Base-by-base conservation (phyloP, 2,888 invertebrate species). In the Pantelozetes paolii region DNA sequence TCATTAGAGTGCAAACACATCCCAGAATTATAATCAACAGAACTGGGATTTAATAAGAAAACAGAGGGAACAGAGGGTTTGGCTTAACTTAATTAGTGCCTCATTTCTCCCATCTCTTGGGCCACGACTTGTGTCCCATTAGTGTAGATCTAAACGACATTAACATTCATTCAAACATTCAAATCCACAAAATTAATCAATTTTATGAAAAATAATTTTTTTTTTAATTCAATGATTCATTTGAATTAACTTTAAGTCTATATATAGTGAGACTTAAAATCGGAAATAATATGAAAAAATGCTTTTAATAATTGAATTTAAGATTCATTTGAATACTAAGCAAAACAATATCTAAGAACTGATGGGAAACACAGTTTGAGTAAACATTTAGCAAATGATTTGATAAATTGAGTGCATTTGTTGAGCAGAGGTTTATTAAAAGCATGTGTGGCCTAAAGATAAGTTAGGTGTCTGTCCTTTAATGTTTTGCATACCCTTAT, bases 11-110 rank as follows among this genome's bases (percentile, higher is more conserved):
- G 45, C 11, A 15, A 45, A 45, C 45, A 45, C 2, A 45, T 45
- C 45, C 45, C 45, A 45, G 18, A 15, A 9, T 36, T 8, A 36
- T 36, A 36, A 36, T 36, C 6, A 45, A 15, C 45, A 2, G 45
- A 45, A 45, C 15, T 23, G 5, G 13, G 3, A 54, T 54, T 54
- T 54, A 54, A 54, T 9, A 23, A 23, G n/a, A n/a, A 54, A 1
- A 54, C 1, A 8, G 26, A 3, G 18, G 48, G 15, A 48, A 18
- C 3, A 18, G 48, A 54, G 23, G 26, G 8, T 1, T 26, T 6
- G 54, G 30, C 30, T 32, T 20, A 15, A 59, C 30, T 59, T 59
- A 59, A 59, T 59, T 59, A 59, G 30, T 30, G 30, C 6, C 59
- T 59, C 30, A 54, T 54, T 54, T 20, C 20, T 15, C 3, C 9